A percentile compares a stretch with the other conserved stretches of the same genome.
These are phyloP conservation scores for Aselliscus stoliczkanus DNA, from an alignment of 2,797 vertebrate species.

Conservation along the genomic window DNA sequence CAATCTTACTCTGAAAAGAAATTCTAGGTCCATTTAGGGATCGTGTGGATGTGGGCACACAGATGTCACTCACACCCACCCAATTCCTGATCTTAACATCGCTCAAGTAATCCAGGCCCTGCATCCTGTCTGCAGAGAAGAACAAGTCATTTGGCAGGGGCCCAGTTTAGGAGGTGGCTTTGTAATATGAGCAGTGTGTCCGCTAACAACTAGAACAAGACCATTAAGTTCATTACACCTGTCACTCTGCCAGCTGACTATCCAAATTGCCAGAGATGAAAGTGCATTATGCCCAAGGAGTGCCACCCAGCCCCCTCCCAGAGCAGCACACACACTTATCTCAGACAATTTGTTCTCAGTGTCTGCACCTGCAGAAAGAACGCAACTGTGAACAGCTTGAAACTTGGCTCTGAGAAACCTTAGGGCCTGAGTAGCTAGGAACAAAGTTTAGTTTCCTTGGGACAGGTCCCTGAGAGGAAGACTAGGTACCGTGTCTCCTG, in stretches of 20 bases:
- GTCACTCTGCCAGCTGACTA: constrained; percentile 30
- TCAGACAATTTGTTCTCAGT: constrained; percentile 31
- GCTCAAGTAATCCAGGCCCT: not conserved
- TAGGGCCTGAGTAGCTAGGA: not conserved
- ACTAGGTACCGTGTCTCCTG: not conserved
- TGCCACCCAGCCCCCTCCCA: not conserved
- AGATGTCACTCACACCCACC: not conserved
- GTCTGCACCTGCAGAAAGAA: constrained; percentile 7
- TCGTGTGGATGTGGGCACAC: not conserved
- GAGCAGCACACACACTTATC: not conserved
- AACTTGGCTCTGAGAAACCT: not conserved
- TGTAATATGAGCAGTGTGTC: constrained; percentile 55
- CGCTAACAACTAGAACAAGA: constrained; percentile 49
- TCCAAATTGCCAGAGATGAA: constrained; percentile 55
- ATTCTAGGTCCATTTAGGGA: not conserved
- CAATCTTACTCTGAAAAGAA: not conserved
- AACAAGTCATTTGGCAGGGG: constrained; percentile 37
- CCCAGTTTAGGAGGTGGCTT: constrained; percentile 43
- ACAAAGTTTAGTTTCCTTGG: not conserved
- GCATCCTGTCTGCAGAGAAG: constrained; percentile 24
- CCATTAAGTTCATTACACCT: constrained; percentile 56
- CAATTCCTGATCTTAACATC: not conserved
- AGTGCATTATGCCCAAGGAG: constrained; percentile 47
- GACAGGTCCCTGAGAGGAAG: not conserved
- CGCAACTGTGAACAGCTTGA: constrained; percentile 47